phyloP scores from a whole-genome alignment of 2,888 invertebrate genomes.

The Steinernema carpocapsae region DNA sequence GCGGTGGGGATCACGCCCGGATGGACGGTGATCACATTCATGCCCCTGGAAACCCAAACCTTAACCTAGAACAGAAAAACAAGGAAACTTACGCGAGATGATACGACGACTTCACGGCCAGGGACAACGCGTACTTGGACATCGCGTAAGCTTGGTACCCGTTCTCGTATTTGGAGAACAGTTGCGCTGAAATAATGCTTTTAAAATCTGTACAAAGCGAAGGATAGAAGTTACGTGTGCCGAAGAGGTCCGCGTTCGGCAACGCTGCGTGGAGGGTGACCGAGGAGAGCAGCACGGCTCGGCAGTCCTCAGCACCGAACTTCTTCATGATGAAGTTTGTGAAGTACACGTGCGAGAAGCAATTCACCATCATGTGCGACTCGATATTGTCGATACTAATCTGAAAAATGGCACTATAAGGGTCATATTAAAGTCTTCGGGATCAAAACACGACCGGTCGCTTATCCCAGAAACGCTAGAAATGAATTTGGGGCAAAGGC shows the following conservation, averaged over 20 bases:
- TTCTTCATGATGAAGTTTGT: not conserved
- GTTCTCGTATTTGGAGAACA: too few species aligned
- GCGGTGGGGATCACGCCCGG: not conserved
- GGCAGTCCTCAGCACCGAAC: not conserved
- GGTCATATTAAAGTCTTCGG: too few species aligned
- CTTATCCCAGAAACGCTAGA: too few species aligned
- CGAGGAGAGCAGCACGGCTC: not conserved
- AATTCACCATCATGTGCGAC: not conserved
- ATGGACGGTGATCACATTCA: not conserved
- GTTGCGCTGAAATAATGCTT: not conserved
- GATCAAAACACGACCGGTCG: too few species aligned
- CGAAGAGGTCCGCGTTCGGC: not conserved
- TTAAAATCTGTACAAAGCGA: not conserved
- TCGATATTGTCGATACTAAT: not conserved
- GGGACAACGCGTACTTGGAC: not conserved
- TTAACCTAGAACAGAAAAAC: too few species aligned
- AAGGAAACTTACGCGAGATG: too few species aligned
- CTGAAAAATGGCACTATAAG: too few species aligned
- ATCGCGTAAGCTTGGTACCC: not conserved
- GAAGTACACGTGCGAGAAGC: not conserved
- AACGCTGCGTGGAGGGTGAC: not conserved
- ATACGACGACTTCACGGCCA: too few species aligned
- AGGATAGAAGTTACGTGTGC: not conserved
- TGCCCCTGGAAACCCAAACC: too few species aligned
- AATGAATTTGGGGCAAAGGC: too few species aligned